These are phyloP conservation scores for Byasa hedistus DNA, from an alignment of 2,888 invertebrate genomes.

Conservation along the genomic window DNA sequence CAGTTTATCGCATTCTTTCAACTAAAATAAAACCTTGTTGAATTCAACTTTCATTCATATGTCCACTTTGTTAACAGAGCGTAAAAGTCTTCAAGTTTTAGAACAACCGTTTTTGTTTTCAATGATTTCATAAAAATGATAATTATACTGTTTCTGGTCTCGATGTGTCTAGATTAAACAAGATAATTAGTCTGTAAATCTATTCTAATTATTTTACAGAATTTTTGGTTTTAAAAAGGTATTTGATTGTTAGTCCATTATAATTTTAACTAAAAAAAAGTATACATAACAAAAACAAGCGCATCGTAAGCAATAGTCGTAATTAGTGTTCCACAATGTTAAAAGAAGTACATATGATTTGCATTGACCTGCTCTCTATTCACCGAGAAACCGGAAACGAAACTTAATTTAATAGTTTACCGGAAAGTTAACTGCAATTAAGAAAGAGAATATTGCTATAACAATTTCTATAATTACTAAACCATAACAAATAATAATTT, in stretches of 20 bases:
- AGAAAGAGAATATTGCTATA: background rate
- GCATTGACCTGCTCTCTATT: slow-evolving; percentile 1
- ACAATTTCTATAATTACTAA: background rate
- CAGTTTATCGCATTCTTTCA: no score
- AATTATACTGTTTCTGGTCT: background rate
- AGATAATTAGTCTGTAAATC: background rate
- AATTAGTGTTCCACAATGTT: no score
- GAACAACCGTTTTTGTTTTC: background rate
- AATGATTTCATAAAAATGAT: background rate
- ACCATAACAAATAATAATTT: background rate
- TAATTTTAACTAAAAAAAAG: no score
- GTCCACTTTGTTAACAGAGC: background rate
- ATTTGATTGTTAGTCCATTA: no score
- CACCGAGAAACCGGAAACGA: background rate
- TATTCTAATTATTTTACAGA: no score
- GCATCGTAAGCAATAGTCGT: no score
- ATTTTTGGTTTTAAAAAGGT: no score
- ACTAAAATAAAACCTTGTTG: no score
- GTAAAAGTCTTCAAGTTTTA: background rate
- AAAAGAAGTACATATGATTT: slow-evolving; percentile 2
- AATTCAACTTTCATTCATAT: background rate
- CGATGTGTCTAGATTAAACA: background rate
- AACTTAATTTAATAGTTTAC: background rate
- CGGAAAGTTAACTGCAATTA: background rate
- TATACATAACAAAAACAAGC: no score